A percentile compares a stretch with the other conserved stretches of the same genome.
phyloP scores from a whole-genome alignment of 2,797 vertebrate species.

The Myotis daubentonii region DNA sequence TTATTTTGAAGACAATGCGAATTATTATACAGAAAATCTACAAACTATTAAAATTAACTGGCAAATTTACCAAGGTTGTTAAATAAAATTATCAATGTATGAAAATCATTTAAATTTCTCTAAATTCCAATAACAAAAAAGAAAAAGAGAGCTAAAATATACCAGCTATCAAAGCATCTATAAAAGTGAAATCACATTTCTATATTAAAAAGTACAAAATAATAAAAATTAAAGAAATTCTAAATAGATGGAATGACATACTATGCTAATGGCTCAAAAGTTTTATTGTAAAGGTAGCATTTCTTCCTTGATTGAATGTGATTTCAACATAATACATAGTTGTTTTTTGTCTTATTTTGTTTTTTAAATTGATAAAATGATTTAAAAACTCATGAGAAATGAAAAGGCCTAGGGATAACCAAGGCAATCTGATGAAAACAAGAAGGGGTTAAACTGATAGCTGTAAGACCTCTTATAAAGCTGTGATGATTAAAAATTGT shows the following conservation, averaged over 20 bases:
- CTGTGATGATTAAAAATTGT: neutral
- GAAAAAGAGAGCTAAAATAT: neutral
- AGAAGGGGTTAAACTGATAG: neutral
- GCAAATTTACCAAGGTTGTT: neutral
- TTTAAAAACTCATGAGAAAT: neutral
- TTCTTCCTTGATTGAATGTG: neutral
- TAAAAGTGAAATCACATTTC: neutral
- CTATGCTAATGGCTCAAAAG: neutral
- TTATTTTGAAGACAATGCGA: neutral
- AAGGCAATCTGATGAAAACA: neutral
- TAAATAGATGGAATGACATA: neutral
- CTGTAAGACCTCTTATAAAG: neutral
- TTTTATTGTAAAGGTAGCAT: neutral
- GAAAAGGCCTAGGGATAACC: neutral
- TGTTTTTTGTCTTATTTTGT: neutral
- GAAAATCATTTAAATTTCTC: neutral
- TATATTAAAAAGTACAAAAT: neutral
- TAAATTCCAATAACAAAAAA: too few relatives aligned
- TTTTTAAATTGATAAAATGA: neutral
- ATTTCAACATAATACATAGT: neutral
- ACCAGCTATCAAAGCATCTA: neutral
- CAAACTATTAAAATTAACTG: neutral
- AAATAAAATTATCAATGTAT: neutral
- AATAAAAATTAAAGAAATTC: neutral
- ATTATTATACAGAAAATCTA: neutral